These are phyloP conservation scores for Trinectes maculatus DNA, from an alignment of 2,113 vertebrate genomes.

Conservation along the genomic window DNA sequence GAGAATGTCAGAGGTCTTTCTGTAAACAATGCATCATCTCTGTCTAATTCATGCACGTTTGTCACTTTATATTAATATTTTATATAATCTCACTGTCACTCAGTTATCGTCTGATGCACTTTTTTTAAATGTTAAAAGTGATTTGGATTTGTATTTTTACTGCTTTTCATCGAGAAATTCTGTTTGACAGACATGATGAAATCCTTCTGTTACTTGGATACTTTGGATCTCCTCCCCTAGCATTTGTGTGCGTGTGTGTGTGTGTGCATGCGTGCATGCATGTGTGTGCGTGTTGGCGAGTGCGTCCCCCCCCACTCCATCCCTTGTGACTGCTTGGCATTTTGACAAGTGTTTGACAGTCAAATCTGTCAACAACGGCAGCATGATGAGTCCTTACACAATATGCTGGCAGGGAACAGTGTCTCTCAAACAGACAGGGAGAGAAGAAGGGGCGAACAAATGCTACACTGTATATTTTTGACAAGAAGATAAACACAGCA, in stretches of 20 bases:
- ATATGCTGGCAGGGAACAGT: slow-evolving; percentile 62
- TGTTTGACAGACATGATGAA: slow-evolving; percentile 43
- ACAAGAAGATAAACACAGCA: slow-evolving; percentile 46
- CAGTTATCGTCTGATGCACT: neutral
- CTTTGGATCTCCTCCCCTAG: slow-evolving; percentile 37
- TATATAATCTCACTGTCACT: too few species aligned
- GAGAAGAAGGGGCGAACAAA: slow-evolving; percentile 54
- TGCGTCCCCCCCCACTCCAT: slow-evolving; percentile 9
- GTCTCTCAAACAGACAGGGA: slow-evolving; percentile 52
- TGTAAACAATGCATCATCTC: too few species aligned
- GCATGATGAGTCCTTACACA: slow-evolving; percentile 68
- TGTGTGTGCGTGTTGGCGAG: slow-evolving; percentile 8
- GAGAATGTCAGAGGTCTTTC: too few species aligned
- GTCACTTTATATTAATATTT: too few species aligned
- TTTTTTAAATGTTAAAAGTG: slow-evolving; percentile 40
- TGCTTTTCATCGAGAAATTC: slow-evolving; percentile 13
- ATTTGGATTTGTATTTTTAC: slow-evolving; percentile 9
- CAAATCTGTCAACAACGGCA: slow-evolving; percentile 58
- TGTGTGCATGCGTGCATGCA: neutral
- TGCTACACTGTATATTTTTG: slow-evolving; percentile 42
- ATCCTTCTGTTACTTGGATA: slow-evolving; percentile 36
- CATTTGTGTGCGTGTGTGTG: slow-evolving; percentile 14
- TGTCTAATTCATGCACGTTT: neutral
- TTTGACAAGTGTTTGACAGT: slow-evolving; percentile 72
- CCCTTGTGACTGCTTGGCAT: slow-evolving; percentile 58